These are phyloP conservation scores for Mixornis gularis DNA, from an alignment of 2,113 vertebrate species.

Conservation along the genomic window DNA sequence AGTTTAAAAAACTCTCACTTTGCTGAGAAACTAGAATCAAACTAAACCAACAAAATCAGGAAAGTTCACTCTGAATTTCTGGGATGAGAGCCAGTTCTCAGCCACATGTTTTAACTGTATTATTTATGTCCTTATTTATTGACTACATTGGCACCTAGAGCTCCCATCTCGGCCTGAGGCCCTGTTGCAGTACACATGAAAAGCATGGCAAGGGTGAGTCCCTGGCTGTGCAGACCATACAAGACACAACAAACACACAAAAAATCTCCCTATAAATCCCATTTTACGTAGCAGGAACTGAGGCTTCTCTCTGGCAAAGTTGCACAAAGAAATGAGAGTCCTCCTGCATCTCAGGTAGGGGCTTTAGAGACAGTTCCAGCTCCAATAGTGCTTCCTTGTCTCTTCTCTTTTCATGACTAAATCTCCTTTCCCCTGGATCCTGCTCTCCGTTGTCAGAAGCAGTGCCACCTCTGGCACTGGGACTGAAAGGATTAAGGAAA, in stretches of 20 bases:
- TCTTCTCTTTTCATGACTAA: neutral
- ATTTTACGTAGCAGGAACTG: neutral
- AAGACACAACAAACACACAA: neutral
- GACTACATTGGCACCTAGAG: conserved; percentile 46
- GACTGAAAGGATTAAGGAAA: neutral
- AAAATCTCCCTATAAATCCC: neutral
- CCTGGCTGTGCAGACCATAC: neutral
- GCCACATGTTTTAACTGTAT: conserved; percentile 12
- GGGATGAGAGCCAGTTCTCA: conserved; percentile 39
- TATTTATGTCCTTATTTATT: conserved; percentile 59
- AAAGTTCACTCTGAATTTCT: conserved; percentile 33
- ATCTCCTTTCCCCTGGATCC: neutral
- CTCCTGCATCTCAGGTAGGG: neutral
- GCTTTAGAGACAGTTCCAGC: neutral
- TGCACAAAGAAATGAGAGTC: neutral
- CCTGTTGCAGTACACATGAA: neutral
- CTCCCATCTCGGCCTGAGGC: neutral
- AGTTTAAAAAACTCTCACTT: neutral
- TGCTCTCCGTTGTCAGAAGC: neutral
- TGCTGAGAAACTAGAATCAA: neutral
- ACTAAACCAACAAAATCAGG: conserved; percentile 23
- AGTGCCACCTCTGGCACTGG: neutral
- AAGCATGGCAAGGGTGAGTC: neutral
- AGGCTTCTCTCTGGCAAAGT: neutral
- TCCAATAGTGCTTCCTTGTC: neutral